Conservation (phyloP, 2,113 vertebrate genomes). For the Suncus etruscus region DNA sequence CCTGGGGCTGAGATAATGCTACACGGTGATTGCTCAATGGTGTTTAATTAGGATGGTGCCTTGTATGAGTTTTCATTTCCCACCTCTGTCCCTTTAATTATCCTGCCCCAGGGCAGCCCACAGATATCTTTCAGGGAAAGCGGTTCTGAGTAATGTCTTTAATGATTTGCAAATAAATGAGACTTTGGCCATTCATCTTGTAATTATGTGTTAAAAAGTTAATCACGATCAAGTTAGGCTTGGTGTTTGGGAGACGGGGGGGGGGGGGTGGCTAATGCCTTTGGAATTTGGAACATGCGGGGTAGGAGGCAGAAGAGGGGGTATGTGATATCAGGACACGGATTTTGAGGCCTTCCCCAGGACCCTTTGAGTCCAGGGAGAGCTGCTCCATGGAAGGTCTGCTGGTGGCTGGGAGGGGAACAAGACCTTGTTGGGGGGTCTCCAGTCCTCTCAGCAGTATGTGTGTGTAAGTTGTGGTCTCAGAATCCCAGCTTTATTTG, state of each 20-base stretch:
- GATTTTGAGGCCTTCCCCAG: too few species aligned
- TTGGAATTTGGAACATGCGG: background rate
- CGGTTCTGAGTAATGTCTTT: slow-evolving; percentile 54
- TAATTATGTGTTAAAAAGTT: slow-evolving; percentile 61
- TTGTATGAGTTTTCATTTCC: background rate
- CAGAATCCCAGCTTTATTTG: too few species aligned
- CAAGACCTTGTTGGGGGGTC: background rate
- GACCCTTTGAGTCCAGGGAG: background rate
- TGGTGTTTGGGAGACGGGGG: background rate
- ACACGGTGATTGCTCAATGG: background rate
- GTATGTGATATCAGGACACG: too few species aligned
- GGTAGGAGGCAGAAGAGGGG: too few species aligned
- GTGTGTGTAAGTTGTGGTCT: too few species aligned
- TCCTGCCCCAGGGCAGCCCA: slow-evolving; percentile 38
- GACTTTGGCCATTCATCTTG: slow-evolving; percentile 72
- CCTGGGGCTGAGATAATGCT: background rate
- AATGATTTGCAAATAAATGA: slow-evolving; percentile 65
- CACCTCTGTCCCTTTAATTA: slow-evolving; percentile 62
- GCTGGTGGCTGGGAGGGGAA: too few species aligned
- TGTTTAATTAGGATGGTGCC: slow-evolving; percentile 34
- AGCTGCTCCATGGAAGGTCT: background rate
- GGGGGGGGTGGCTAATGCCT: background rate
- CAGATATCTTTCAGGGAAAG: slow-evolving; percentile 61
- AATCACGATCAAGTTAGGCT: slow-evolving; percentile 52
- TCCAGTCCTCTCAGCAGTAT: too few species aligned